Evolutionary conservation across 2,113 vertebrate species (phyloP), one percentile per base, ranked within the genome.

Genomic region (Pica pica): DNA sequence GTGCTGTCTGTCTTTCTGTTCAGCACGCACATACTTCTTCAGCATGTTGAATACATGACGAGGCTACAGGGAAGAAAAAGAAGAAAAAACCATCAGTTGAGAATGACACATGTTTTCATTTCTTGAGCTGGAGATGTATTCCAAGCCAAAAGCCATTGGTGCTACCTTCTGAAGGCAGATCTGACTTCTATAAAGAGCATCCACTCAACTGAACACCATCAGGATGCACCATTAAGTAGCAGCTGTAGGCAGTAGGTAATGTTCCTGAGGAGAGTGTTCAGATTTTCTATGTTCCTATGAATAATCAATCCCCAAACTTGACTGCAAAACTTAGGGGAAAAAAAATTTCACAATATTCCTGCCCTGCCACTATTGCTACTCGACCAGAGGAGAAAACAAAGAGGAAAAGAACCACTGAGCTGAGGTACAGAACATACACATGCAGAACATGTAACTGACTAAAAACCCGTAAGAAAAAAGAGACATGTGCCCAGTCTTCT

Each of bases 1-100:
- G 96, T 99, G 99, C 91, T 99, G 99, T 15, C 99, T 97, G 98
- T 99, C 99, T 63, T 99, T 99, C 98, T 99, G 99, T 96, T 99
- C 99, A 3, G 99, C 99, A 4, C 99, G 99, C n/a, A 99, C 99
- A 0, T 99, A 99, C 96, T 99, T 99, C 98, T 99, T 99, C 92
- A 99, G 91, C 98, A 99, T 99, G 95, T 98, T 99, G 98, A 99
- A 99, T 14, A 99, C 99, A 0, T 99, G 99, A 92, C 98, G 99
- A 65, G 99, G 99, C 99, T 99, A 69, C 11, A 49, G 56, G 74
- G 35, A 82, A 74, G 74, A 67, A 95, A 85, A 1, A 19, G 12
- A 27, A 13, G 10, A 30, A 31, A 63, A 57, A 39, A 4, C 4
- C 21, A 63, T 35, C 39, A 44, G 26, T 86, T 90, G 33, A 74